These are phyloP conservation scores for Erebia ligea DNA, from an alignment of 2,888 invertebrate species.

Conservation along the genomic window DNA sequence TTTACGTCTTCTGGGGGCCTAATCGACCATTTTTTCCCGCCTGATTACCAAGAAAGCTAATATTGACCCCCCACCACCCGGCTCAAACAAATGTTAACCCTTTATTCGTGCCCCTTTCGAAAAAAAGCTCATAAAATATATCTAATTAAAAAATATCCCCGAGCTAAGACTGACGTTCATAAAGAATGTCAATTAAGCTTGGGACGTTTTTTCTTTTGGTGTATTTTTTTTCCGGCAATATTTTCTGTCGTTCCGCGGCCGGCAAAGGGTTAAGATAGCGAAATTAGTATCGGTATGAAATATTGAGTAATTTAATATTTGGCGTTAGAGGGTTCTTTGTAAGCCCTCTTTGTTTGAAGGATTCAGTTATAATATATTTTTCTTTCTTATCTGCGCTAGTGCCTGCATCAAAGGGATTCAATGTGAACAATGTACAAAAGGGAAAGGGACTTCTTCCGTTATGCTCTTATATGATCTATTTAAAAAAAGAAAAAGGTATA, in stretches of 20 bases:
- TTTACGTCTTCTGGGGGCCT: constrained; percentile 76
- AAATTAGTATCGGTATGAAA: constrained; percentile 83
- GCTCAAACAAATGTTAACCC: constrained; percentile 82
- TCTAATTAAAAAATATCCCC: constrained; percentile 84
- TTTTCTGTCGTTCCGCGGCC: constrained; percentile 76
- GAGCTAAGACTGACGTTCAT: constrained; percentile 82
- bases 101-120: constrained; percentile 78
- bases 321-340: constrained; percentile 48
- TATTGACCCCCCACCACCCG: constrained; percentile 75
- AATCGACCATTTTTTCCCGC: constrained; percentile 82
- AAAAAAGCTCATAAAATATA: constrained; percentile 84
- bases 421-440: constrained; percentile 2
- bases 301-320: constrained; percentile 83
- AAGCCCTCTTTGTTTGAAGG: constrained; percentile 49
- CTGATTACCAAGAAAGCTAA: constrained; percentile 82
- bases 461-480: no score
- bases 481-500: no score
- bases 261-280: constrained; percentile 81
- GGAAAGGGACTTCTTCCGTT: no score
- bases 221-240: constrained; percentile 52
- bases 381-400: constrained; percentile 56
- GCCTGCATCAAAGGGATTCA: constrained; percentile 41
- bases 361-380: constrained; percentile 40
- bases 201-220: constrained; percentile 70
- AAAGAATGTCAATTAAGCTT: constrained; percentile 83